Conservation (phyloP, 2,113 vertebrate species). For the Eubucco bourcierii region DNA sequence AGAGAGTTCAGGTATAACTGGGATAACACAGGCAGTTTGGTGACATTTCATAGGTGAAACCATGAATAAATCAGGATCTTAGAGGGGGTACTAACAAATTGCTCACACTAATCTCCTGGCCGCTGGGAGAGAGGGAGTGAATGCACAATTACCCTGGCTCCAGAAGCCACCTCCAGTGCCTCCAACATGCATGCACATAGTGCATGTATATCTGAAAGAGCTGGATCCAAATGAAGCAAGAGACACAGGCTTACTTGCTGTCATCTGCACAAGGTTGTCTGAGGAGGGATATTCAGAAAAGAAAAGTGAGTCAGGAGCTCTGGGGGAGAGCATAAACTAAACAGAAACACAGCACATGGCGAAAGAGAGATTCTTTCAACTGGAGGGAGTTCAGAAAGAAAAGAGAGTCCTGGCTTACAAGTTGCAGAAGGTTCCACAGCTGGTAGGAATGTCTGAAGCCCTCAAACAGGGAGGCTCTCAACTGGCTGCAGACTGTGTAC, state of each 20-base stretch:
- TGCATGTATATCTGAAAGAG: background rate
- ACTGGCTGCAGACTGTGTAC: rapidly evolving
- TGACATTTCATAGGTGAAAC: constrained; percentile 14
- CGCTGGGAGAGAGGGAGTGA: background rate
- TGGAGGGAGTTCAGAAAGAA: background rate
- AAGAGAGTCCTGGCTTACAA: background rate
- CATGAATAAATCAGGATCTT: constrained; percentile 35
- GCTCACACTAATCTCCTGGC: background rate
- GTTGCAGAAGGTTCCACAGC: background rate
- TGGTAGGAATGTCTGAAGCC: background rate
- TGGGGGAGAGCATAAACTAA: background rate
- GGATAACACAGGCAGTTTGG: background rate
- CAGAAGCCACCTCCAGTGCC: background rate
- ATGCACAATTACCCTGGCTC: background rate
- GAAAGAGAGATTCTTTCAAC: background rate
- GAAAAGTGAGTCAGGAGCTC: background rate
- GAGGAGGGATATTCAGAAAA: background rate
- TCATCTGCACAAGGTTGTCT: background rate
- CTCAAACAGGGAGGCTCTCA: background rate
- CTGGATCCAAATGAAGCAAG: background rate
- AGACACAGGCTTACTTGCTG: background rate
- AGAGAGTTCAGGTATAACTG: background rate
- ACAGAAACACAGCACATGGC: background rate
- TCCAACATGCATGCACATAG: rapidly evolving
- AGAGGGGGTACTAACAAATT: background rate